Evolutionary conservation across 2,888 invertebrate genomes (phyloP), one percentile per base, ranked within the genome.

Genomic region (Tortrix viridana): DNA sequence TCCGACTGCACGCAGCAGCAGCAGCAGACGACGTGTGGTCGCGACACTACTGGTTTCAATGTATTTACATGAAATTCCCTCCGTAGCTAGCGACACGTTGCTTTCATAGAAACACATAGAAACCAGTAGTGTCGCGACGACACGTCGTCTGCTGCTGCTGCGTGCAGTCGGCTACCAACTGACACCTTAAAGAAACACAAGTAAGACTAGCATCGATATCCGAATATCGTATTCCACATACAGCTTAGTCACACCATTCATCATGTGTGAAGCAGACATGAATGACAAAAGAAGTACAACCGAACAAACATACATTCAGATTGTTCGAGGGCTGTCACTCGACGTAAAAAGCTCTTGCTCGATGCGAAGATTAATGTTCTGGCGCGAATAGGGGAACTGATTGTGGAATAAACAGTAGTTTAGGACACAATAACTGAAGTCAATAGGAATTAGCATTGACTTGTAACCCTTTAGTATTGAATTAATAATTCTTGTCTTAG

Each of bases 251-350:
- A 38, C 20, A 37, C n/a, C 38, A 49, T 57, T 38, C 20, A 57
- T 57, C 57, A 48, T 57, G 6, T 38, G 37, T 16, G n/a, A 23
- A 16, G 41, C 7, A 19, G 5, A 37, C 48, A 56, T 47, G 56
- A 47, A 38, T 23, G 57, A 41, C 48, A 57, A 57, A 57, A 57
- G 54, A 54, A 22, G 48, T 49, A 41, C 38, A 41, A 23, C 48
- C 22, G 47, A 57, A 57, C 57, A 48, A 16, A 48, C 48, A n/a
- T 19, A 47, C 55, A 57, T 57, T 57, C 57, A 41, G 48, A 48
- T 26, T 57, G 23, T 48, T 48, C 41, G 41, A 57, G 48, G 38
- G 57, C 48, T 57, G 57, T 57, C 57, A 41, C 23, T 48, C 46
- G n/a, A 23, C 32, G 46, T 57, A 48, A 57, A 57, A 41, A 46